Evolutionary conservation across 2,888 invertebrate species (phyloP), one percentile per base, ranked within the genome.

Genomic region (Heliconius ismenius): DNA sequence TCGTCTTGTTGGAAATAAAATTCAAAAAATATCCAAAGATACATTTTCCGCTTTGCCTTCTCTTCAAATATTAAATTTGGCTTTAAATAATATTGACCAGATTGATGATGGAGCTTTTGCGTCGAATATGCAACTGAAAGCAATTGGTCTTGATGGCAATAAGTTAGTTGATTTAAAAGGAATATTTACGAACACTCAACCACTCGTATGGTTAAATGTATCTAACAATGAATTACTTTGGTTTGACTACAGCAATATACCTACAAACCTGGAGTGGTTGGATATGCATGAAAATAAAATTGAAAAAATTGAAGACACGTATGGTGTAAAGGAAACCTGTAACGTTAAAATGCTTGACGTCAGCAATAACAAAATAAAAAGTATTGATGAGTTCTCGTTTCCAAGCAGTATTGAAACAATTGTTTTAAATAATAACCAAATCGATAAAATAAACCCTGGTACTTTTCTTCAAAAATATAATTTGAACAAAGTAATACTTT

Each of bases 251-350:
- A 96, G 96, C 82, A 95, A 97, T 85, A 95, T 97, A 84, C 97
- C 97, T 21, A 88, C 95, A 3, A 96, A 96, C 84, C 94, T 97
- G 67, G 96, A 97, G 87, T 97, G 97, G 96, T 92, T 98, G 76
- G 97, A 97, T 89, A 96, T 97, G 95, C 97, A 97, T 87, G 95
- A 96, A 86, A 97, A 97, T 90, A 95, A 96, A 92, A 96, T 97
- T 84, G 95, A 96, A 82, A 96, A 96, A 84, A 92, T 97, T 65
- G 96, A 96, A 82, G 97, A 97, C 89, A 96, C 96, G 81, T 96
- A 96, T 85, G 96, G 96, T 78, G 94, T 96, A 76, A 95, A 95
- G 83, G 95, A 95, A 84, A 95, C 95, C 78, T 91, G 96, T 79
- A 95, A 95, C 84, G 95, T 97, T 79, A 96, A 96, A 93, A 96